These are phyloP conservation scores for Anser brachyrhynchus DNA, from an alignment of 2,113 vertebrate genomes.

Conservation along the genomic window DNA sequence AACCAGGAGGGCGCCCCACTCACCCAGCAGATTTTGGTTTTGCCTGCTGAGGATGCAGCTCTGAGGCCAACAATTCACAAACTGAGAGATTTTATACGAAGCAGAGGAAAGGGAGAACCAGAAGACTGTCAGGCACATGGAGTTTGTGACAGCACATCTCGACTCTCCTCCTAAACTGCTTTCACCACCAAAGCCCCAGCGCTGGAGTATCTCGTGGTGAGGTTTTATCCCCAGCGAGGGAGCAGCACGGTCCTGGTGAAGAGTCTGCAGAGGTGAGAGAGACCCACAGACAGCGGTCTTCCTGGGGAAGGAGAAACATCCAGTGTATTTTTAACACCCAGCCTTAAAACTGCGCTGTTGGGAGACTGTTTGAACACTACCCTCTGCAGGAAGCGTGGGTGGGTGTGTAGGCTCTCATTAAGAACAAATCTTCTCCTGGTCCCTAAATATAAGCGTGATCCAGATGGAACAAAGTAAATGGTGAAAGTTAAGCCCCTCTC, in stretches of 20 bases:
- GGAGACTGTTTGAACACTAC: constrained; percentile 5
- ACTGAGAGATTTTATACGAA: background rate
- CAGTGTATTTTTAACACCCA: constrained; percentile 24
- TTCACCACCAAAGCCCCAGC: background rate
- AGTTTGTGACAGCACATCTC: background rate
- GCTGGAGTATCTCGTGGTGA: background rate
- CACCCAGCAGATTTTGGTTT: background rate
- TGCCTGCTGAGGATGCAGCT: background rate
- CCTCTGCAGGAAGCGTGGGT: constrained; percentile 24
- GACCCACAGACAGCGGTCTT: background rate
- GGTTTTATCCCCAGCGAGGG: rapidly evolving
- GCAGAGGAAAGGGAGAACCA: background rate
- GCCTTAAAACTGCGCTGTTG: background rate
- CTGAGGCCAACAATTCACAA: background rate
- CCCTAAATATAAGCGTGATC: constrained; percentile 42
- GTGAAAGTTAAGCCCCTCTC: background rate
- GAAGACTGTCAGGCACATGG: rapidly evolving
- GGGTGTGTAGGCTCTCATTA: constrained; percentile 51
- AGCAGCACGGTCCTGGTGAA: rapidly evolving
- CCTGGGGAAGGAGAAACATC: background rate
- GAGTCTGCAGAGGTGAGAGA: rapidly evolving
- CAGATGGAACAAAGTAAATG: constrained; percentile 48
- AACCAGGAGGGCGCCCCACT: background rate
- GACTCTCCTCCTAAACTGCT: background rate
- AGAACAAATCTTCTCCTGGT: constrained; percentile 51